A percentile compares a stretch with the other conserved stretches of the same genome.
phyloP scores from a whole-genome alignment of 2,113 vertebrate genomes.

The Entomyzon cyanotis region DNA sequence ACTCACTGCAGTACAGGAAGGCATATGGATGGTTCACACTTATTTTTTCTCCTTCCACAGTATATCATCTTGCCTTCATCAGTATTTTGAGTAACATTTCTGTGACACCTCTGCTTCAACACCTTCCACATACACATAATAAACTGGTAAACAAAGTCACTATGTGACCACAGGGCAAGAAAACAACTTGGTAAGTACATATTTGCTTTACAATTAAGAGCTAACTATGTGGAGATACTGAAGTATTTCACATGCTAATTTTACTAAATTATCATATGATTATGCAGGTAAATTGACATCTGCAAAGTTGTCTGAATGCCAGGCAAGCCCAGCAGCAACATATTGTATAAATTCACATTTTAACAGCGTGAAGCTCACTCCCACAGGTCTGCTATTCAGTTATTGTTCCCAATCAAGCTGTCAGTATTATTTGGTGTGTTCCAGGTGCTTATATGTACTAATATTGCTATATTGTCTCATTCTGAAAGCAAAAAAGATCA shows the following conservation, averaged over 20 bases:
- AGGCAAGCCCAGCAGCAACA: constrained; percentile 15
- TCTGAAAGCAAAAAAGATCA: not conserved
- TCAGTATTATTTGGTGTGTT: not conserved
- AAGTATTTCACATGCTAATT: constrained; percentile 40
- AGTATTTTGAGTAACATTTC: not conserved
- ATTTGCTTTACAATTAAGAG: constrained; percentile 23
- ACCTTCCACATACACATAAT: not conserved
- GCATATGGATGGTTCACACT: not conserved
- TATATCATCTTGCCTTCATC: not conserved
- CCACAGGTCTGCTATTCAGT: constrained; percentile 6
- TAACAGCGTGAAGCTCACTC: constrained; percentile 6
- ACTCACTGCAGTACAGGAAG: not conserved
- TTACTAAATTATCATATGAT: constrained; percentile 43
- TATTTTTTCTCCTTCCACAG: not conserved
- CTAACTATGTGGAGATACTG: not conserved
- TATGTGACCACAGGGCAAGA: not conserved
- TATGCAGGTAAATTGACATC: constrained; percentile 31
- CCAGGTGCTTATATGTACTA: not conserved
- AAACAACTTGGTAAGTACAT: not conserved
- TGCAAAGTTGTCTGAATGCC: constrained; percentile 21
- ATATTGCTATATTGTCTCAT: not conserved
- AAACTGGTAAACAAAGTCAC: not conserved
- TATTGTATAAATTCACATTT: constrained; percentile 28
- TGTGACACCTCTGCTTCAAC: not conserved
- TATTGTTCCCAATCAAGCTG: not conserved